A percentile compares a stretch with the other conserved stretches of the same genome.
Conservation (phyloP, 1,140 invertebrate species). For the Andrena cerasifolii region DNA sequence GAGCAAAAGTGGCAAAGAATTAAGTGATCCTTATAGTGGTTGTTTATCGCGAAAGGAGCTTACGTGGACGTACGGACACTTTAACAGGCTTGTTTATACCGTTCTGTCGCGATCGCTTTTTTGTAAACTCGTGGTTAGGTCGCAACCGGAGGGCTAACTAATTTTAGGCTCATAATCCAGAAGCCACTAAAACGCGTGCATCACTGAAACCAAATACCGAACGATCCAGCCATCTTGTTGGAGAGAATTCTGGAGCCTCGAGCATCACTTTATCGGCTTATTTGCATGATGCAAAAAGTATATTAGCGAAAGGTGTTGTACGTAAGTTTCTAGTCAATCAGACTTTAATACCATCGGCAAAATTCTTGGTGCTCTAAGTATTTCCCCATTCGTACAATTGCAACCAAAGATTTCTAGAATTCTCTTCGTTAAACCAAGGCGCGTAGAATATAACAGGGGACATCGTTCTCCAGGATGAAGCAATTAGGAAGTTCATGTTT, state of each 20-base stretch:
- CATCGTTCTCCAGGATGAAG: no score
- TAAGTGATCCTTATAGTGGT: slow-evolving; percentile 38
- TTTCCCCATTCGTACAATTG: no score
- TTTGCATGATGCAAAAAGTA: neutral
- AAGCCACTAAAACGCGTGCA: slow-evolving; percentile 23
- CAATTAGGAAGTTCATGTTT: no score
- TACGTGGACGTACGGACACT: slow-evolving; percentile 22
- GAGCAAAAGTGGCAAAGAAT: slow-evolving; percentile 42
- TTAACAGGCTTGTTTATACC: slow-evolving; percentile 44
- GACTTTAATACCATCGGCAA: no score
- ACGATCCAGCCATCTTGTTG: neutral
- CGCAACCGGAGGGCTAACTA: slow-evolving; percentile 36
- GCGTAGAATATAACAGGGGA: no score
- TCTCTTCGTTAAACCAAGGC: no score
- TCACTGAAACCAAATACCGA: slow-evolving; percentile 40
- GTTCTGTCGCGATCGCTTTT: slow-evolving; percentile 23
- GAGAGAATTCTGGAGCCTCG: neutral
- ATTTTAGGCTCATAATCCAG: slow-evolving; percentile 49
- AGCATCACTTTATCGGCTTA: neutral
- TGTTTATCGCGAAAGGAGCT: slow-evolving; percentile 53
- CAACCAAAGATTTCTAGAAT: no score
- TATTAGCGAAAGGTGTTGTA: neutral
- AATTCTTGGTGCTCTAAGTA: no score
- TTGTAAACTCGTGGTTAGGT: slow-evolving; percentile 37
- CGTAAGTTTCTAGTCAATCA: no score